phyloP scores from a whole-genome alignment of 2,888 invertebrate species.

The Strigamia transsilvanica region DNA sequence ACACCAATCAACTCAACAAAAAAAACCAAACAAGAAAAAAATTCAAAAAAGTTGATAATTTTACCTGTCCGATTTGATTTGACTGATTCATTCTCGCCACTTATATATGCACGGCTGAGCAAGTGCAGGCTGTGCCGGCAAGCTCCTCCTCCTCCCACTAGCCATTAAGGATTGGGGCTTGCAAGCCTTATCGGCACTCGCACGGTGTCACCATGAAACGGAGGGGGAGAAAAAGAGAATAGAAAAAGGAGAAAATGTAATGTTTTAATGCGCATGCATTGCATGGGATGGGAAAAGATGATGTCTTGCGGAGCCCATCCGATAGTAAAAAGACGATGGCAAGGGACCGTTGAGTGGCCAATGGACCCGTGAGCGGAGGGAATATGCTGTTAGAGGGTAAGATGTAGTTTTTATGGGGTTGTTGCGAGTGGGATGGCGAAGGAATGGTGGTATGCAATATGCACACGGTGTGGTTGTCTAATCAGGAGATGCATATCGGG shows the following conservation, averaged over 20 bases:
- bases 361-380: not conserved
- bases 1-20: too few relatives aligned
- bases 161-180: too few relatives aligned
- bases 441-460: conserved; percentile 28
- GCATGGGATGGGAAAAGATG: conserved; percentile 28
- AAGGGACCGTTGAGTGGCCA: conserved; percentile 13
- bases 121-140: too few relatives aligned
- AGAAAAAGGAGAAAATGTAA: conserved; percentile 1
- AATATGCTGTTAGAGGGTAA: not conserved
- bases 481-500: conserved; percentile 1
- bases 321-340: conserved; percentile 25
- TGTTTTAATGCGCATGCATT: conserved; percentile 46
- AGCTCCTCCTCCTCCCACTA: too few relatives aligned
- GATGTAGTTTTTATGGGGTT: conserved; percentile 10
- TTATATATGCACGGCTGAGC: too few relatives aligned
- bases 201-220: too few relatives aligned
- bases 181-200: too few relatives aligned
- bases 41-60: too few relatives aligned
- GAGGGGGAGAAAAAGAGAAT: not conserved
- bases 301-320: not conserved
- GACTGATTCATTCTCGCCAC: too few relatives aligned
- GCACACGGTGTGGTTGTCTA: conserved; percentile 11
- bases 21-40: too few relatives aligned
- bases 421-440: not conserved
- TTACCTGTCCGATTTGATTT: too few relatives aligned